Conservation (phyloP, 2,888 invertebrate genomes). For the Iselma pallidipennis region DNA sequence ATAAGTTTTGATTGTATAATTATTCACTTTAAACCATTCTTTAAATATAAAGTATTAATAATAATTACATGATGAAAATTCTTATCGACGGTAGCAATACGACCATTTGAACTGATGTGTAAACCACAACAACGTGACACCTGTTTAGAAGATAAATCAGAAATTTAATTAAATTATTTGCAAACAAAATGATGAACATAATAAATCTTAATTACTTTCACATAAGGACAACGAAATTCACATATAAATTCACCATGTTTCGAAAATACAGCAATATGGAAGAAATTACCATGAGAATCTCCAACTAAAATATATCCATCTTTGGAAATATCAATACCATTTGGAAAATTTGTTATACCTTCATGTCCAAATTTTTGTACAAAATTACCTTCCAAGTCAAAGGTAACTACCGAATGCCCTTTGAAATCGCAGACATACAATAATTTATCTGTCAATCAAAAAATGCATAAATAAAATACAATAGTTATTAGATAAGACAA, state of each 20-base stretch:
- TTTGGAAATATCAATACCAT: slow-evolving; percentile 96
- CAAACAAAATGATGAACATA: background rate
- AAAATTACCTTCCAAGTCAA: slow-evolving; percentile 89
- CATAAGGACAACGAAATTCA: slow-evolving; percentile 96
- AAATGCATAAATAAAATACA: background rate
- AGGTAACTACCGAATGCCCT: slow-evolving; percentile 96
- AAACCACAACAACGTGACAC: slow-evolving; percentile 97
- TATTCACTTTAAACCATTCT: background rate
- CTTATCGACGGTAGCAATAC: slow-evolving; percentile 94
- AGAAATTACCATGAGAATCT: slow-evolving; percentile 96
- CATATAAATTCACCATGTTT: slow-evolving; percentile 83
- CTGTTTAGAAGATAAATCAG: slow-evolving; percentile 58
- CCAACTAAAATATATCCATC: slow-evolving; percentile 96
- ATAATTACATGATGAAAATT: slow-evolving; percentile 98
- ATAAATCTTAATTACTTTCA: slow-evolving; percentile 71
- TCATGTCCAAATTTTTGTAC: slow-evolving; percentile 93
- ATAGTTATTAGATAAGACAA: slow-evolving; percentile 7
- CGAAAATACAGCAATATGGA: slow-evolving; percentile 95
- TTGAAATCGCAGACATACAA: slow-evolving; percentile 98
- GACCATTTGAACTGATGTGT: slow-evolving; percentile 95
- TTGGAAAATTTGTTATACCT: slow-evolving; percentile 94
- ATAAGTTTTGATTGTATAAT: background rate
- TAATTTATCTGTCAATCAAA: slow-evolving; percentile 69
- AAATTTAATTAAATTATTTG: background rate
- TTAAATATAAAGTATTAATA: slow-evolving; percentile 88